These are phyloP conservation scores for Gymnocheta viridis DNA, from an alignment of 2,888 invertebrate species.

Conservation along the genomic window DNA sequence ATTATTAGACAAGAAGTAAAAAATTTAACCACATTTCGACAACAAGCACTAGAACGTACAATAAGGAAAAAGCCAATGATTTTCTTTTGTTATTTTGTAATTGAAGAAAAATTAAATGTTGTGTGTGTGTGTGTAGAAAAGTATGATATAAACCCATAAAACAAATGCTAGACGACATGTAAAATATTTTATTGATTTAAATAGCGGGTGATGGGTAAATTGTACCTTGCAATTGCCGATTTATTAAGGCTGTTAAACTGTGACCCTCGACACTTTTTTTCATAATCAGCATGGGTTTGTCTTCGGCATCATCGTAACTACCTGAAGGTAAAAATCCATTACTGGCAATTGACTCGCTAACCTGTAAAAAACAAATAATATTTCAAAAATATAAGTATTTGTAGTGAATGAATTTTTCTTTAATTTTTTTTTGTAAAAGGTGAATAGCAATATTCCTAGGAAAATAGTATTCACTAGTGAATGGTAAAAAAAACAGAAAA, in stretches of 20 bases:
- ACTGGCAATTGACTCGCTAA: constrained; percentile 91
- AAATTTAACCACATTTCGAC: constrained; percentile 51
- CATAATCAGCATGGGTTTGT: constrained; percentile 89
- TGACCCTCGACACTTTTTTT: constrained; percentile 88
- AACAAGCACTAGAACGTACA: constrained; percentile 62
- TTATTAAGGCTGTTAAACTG: constrained; percentile 89
- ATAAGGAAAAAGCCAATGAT: constrained; percentile 51
- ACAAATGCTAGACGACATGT: constrained; percentile 31
- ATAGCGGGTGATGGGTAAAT: neutral
- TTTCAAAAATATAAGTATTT: too few relatives aligned
- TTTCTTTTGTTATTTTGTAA: constrained; percentile 23
- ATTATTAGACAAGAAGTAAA: constrained; percentile 23
- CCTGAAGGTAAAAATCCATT: constrained; percentile 89
- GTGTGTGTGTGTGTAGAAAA: constrained; percentile 40
- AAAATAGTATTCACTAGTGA: too few relatives aligned
- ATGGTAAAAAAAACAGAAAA: too few relatives aligned
- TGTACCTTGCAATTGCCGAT: constrained; percentile 89
- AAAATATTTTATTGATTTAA: constrained; percentile 54
- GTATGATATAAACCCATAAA: constrained; percentile 31
- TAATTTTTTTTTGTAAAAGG: too few relatives aligned
- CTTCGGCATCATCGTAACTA: constrained; percentile 87
- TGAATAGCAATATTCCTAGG: too few relatives aligned
- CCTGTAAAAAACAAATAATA: constrained; percentile 82
- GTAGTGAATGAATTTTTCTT: too few relatives aligned
- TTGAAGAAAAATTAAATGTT: constrained; percentile 43